A percentile compares a stretch with the other conserved stretches of the same genome.
Conservation (phyloP, 2,888 invertebrate genomes). For the Diarsia mendica region DNA sequence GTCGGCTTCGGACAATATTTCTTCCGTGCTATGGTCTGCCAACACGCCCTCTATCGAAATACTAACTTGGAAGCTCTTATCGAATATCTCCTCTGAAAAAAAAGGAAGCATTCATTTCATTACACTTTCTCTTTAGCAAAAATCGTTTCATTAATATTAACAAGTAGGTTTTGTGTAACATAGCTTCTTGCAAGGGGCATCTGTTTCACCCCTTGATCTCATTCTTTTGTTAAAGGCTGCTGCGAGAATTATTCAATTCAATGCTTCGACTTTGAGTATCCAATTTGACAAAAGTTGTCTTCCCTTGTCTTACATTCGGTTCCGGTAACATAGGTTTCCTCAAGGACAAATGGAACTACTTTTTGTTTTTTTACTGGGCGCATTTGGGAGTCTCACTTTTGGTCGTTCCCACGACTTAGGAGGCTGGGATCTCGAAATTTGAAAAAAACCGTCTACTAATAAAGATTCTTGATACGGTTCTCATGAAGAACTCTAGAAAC, state of each 20-base stretch:
- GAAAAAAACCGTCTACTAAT: too few species aligned
- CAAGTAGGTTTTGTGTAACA: neutral
- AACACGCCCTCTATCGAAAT: constrained; percentile 95
- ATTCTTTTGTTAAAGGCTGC: constrained; percentile 2
- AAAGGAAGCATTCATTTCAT: constrained; percentile 12
- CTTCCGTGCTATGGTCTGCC: constrained; percentile 93
- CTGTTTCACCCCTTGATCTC: neutral
- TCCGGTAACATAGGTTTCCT: too few species aligned
- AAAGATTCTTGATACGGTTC: too few species aligned
- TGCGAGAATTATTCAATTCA: neutral
- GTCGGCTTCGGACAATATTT: constrained; percentile 91
- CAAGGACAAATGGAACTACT: neutral
- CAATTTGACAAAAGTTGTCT: neutral
- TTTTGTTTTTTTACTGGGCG: neutral
- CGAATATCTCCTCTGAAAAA: constrained; percentile 96
- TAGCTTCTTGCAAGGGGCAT: neutral
- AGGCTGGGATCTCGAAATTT: too few species aligned
- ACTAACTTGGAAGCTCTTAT: constrained; percentile 96
- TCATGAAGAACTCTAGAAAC: too few species aligned
- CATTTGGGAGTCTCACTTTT: neutral
- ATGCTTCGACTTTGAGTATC: neutral
- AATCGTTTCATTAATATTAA: neutral
- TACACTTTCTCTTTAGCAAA: neutral
- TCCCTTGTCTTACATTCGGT: neutral
- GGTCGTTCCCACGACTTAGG: neutral